Base-by-base conservation (phyloP, 2,113 vertebrate species). In the Numenius arquata region DNA sequence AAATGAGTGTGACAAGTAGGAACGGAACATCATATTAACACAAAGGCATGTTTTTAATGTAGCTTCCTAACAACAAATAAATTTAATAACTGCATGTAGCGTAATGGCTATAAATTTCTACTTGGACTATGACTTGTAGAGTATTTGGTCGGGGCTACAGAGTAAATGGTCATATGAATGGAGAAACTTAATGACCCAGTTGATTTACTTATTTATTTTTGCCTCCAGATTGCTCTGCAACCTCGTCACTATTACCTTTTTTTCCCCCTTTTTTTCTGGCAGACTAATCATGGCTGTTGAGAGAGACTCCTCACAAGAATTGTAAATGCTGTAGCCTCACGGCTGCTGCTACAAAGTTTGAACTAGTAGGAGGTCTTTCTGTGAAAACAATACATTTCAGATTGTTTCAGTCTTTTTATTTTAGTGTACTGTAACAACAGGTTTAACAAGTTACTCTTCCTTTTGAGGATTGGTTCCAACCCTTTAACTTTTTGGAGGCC, bases 391-490 rank as follows among this genome's bases (percentile, higher is more conserved):
- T 38, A 50, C 19, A 32, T 74, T 63, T 91, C 47, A 66, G 27
- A 41, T 43, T 23, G 47, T 67, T 88, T 80, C 63, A 77, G 38
- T 29, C 56, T 91, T 91, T 30, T 22, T 63, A 62, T 36, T 87
- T 45, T 55, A 53, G 34, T 40, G 26, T 90, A 52, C 55, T 95
- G 34, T 76, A 88, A 70, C 45, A 85, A 45, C 76, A 90, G 30
- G 50, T 92, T 88, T 92, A 89, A 83, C 63, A 77, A 73, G 62
- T n/a, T 68, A 22, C 1, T 63, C 32, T 80, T 95, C 12, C 55
- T 84, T 65, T 26, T 40, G 30, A 68, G 48, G 32, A 20, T 10
- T 47, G 34, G 11, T 68, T 88, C 47, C 34, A 89, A n/a, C 56
- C 6, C 32, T 61, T 56, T 63, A n/a, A 52, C 22, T 41, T 88